Evolutionary conservation across 2,888 invertebrate genomes (phyloP), one percentile per base, ranked within the genome.

Genomic region (Taenaris catops): DNA sequence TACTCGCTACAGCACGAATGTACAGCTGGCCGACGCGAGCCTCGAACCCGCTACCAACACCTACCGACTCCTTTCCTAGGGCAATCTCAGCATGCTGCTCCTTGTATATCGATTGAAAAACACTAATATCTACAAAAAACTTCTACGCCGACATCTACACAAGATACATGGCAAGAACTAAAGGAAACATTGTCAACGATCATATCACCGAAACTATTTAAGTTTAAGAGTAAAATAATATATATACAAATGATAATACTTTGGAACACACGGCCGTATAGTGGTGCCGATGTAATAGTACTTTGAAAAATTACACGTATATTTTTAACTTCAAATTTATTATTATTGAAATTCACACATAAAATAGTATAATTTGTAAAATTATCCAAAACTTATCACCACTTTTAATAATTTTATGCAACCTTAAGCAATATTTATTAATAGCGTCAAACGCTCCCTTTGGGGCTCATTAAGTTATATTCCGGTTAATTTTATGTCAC

Each of bases 301-400:
- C 18, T 63, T 63, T 57, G 53, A 58, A 62, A 62, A 58, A 57
- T 61, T 63, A 65, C 65, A 63, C 60, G 62, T 41, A 40, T 27
- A 53, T 44, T 72, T 63, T 73, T 60, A 51, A 74, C 68, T 70
- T 78, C 58, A 57, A 75, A 75, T 78, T 80, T 78, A 62, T 68
- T 64, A 63, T 73, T 72, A 72, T 73, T 74, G 79, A 79, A 83
- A 78, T 79, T 74, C 75, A 80, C 81, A 83, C 78, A 76, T 72
- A 86, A 83, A 81, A 81, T 83, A 83, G 81, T 83, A 83, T 74
- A 83, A 84, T 81, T 86, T 86, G 86, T 86, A 86, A 86, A 86
- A 86, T 83, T 81, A 84, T 86, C 86, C 79, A 86, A 86, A 86
- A 86, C 81, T 78, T 86, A 86, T 86, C 84, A 83, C 81, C 83